Percentiles rank a stretch among this genome's conserved stretches.
Evolutionary conservation across 2,113 vertebrate species (phyloP).

Genomic region (Thamnaconus septentrionalis): DNA sequence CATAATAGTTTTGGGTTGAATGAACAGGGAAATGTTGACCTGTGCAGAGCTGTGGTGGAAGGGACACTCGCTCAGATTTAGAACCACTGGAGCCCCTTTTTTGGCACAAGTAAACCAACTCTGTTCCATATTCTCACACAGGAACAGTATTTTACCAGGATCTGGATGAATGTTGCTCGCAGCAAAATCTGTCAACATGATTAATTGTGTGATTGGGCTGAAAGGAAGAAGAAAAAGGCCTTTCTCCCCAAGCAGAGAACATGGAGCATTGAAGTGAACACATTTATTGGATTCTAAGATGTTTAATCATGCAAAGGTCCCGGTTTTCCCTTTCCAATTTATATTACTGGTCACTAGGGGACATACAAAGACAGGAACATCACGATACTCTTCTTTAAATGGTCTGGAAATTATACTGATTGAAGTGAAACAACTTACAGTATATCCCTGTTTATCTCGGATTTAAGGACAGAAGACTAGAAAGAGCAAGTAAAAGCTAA

Average conservation of each 20-base stretch:
- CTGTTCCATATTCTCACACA: conserved; percentile 9
- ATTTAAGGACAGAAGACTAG: too few relatives aligned
- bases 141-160: not conserved
- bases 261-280: not conserved
- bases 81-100: not conserved
- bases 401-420: conserved; percentile 2
- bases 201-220: conserved; percentile 29
- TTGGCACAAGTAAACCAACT: not conserved
- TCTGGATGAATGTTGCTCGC: not conserved
- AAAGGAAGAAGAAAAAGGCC: conserved; percentile 10
- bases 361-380: too few relatives aligned
- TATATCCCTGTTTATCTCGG: too few relatives aligned
- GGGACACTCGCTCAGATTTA: conserved; percentile 9
- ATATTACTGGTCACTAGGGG: too few relatives aligned
- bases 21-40: conserved; percentile 29
- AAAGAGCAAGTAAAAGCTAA: conserved; percentile 1
- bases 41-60: conserved; percentile 20
- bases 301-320: too few relatives aligned
- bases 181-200: conserved; percentile 22
- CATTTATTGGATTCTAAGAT: conserved; percentile 46
- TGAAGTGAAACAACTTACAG: too few relatives aligned
- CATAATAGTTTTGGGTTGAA: conserved; percentile 13
- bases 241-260: conserved; percentile 19
- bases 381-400: too few relatives aligned
- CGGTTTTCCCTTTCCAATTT: too few relatives aligned